phyloP scores from a whole-genome alignment of 1,140 invertebrate species.

The Microplitis mediator region DNA sequence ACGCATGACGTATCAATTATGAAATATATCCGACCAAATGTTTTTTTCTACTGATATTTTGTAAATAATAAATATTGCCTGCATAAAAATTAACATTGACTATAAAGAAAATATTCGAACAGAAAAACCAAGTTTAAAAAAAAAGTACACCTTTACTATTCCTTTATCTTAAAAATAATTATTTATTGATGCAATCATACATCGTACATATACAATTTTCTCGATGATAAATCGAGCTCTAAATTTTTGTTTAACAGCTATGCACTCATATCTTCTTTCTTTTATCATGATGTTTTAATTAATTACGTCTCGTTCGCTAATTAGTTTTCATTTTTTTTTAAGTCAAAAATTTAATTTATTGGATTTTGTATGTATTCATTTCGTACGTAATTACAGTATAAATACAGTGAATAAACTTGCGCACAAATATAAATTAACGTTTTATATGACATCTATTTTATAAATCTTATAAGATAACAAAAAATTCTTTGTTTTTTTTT shows the following conservation, averaged over 20 bases:
- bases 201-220: constrained; percentile 55
- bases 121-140: neutral
- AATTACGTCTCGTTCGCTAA: neutral
- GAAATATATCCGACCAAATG: neutral
- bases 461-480: neutral
- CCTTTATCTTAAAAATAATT: constrained; percentile 61
- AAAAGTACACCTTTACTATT: neutral
- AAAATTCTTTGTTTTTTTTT: neutral
- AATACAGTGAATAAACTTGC: constrained; percentile 14
- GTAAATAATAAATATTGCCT: neutral
- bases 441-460: constrained; percentile 6
- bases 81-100: neutral
- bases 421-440: constrained; percentile 23
- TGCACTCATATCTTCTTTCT: constrained; percentile 9
- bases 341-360: neutral
- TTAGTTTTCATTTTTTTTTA: neutral
- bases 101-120: neutral
- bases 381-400: constrained; percentile 22
- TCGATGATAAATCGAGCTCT: constrained; percentile 44
- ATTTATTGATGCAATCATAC: constrained; percentile 60
- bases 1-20: neutral
- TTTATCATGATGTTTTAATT: constrained; percentile 3
- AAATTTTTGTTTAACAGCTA: constrained; percentile 38
- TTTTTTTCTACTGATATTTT: constrained; percentile 9
- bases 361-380: constrained; percentile 10